phyloP scores from a whole-genome alignment of 2,888 invertebrate species.

The Aethes cnicana region DNA sequence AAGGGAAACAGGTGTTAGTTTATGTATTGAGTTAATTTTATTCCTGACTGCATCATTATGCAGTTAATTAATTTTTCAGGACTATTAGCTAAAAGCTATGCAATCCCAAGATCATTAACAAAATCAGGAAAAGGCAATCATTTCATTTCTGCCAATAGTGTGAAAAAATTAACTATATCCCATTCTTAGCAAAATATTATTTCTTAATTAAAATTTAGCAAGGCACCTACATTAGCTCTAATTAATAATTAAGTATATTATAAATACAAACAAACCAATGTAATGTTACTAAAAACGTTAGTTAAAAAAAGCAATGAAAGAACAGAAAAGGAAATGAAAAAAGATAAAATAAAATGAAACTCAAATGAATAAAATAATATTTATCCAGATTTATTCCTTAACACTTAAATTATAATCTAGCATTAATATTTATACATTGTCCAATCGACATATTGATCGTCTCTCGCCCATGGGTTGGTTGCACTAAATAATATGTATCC shows the following conservation, averaged over 20 bases:
- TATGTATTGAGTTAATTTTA: too few species aligned
- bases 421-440: conserved; percentile 79
- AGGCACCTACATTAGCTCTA: conserved; percentile 23
- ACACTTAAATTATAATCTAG: conserved; percentile 76
- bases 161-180: too few species aligned
- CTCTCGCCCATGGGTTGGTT: conserved; percentile 60
- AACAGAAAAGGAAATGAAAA: conserved; percentile 25
- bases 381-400: conserved; percentile 81
- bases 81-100: too few species aligned
- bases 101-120: too few species aligned
- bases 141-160: too few species aligned
- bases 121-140: too few species aligned
- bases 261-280: neutral
- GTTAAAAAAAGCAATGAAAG: conserved; percentile 1
- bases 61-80: too few species aligned
- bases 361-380: conserved; percentile 73
- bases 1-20: too few species aligned
- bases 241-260: neutral
- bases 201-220: conserved; percentile 7
- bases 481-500: conserved; percentile 45
- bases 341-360: conserved; percentile 58
- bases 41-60: too few species aligned
- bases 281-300: neutral
- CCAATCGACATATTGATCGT: conserved; percentile 66
- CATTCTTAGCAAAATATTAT: too few species aligned